These are phyloP conservation scores for Drosophila sp. DNA, from an alignment of 1,140 invertebrate genomes.

Conservation along the genomic window DNA sequence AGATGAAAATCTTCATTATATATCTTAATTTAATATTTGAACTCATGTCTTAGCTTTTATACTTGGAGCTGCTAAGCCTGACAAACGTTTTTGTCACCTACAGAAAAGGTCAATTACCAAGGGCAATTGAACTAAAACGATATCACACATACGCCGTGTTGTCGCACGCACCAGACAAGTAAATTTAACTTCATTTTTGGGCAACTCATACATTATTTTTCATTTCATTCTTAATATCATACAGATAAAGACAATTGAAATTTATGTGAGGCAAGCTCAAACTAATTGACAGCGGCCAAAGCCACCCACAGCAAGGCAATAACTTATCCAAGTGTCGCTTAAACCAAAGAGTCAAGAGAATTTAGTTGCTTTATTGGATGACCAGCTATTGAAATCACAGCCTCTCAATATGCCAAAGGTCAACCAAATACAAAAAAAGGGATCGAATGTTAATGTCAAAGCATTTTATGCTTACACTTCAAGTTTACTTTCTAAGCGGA, in stretches of 20 bases:
- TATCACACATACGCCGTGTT: conserved; percentile 20
- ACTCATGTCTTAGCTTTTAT: too few species aligned
- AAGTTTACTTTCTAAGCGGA: conserved; percentile 35
- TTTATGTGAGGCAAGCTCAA: conserved; percentile 38
- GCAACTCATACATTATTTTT: conserved; percentile 47
- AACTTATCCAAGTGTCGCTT: not conserved
- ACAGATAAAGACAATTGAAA: conserved; percentile 50
- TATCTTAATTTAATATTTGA: too few species aligned
- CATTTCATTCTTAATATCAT: conserved; percentile 16
- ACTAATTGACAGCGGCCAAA: conserved; percentile 46
- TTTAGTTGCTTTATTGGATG: not conserved
- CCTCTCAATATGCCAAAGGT: not conserved
- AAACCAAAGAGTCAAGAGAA: not conserved
- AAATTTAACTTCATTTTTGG: conserved; percentile 35
- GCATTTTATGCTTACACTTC: conserved; percentile 39
- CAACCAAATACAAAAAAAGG: not conserved
- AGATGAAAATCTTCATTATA: too few species aligned
- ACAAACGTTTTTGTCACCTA: not conserved
- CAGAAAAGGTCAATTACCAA: conserved; percentile 5
- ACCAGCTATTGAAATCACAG: not conserved
- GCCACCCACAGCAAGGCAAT: not conserved
- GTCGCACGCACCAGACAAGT: conserved; percentile 48
- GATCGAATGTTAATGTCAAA: conserved; percentile 7
- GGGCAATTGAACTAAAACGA: conserved; percentile 24
- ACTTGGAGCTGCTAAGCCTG: too few species aligned